Evolutionary conservation across 2,888 invertebrate species (phyloP).

Genomic region (Torymus aiolomorphi): DNA sequence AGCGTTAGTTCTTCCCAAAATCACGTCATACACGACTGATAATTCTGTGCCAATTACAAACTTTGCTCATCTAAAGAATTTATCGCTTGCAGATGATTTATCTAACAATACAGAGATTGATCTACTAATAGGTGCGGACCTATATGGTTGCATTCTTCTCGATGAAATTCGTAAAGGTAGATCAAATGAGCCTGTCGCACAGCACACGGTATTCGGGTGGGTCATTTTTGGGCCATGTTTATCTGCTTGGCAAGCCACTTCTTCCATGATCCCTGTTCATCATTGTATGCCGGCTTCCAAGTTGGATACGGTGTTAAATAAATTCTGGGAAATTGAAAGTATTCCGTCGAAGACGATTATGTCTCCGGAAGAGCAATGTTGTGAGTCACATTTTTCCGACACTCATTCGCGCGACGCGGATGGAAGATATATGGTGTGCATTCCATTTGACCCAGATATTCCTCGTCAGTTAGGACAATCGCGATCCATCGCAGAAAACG

Average conservation of each 20-base stretch:
- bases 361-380: too few species aligned
- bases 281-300: background rate
- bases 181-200: background rate
- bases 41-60: background rate
- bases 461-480: too few species aligned
- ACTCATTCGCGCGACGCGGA: too few species aligned
- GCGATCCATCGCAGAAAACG: too few species aligned
- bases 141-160: background rate
- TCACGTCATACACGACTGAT: background rate
- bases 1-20: background rate
- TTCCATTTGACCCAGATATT: too few species aligned
- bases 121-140: too few species aligned
- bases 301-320: background rate
- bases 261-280: background rate
- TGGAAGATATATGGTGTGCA: too few species aligned
- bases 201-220: background rate
- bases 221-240: background rate
- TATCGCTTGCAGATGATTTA: background rate
- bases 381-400: too few species aligned
- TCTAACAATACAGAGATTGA: background rate
- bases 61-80: background rate
- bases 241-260: background rate
- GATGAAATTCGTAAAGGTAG: background rate
- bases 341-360: background rate
- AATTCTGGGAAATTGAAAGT: background rate